A percentile compares a stretch with the other conserved stretches of the same genome.
Conservation (phyloP, 2,797 vertebrate species). For the Clarias fuscus region DNA sequence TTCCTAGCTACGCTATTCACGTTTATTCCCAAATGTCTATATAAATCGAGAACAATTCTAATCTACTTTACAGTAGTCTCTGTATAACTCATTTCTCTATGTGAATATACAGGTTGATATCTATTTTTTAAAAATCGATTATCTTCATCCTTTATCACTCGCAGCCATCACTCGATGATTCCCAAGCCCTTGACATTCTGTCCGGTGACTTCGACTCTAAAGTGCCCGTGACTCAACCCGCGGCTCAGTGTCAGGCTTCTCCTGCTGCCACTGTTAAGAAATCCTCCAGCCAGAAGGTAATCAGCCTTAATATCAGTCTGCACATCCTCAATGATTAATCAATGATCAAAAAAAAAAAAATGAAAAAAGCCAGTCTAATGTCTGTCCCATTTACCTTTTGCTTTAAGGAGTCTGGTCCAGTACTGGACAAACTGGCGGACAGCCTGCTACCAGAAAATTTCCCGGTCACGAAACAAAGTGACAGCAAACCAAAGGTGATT, state of each 20-base stretch:
- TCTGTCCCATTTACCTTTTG: constrained; percentile 23
- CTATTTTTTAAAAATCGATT: background rate
- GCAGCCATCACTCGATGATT: constrained; percentile 67
- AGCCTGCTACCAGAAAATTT: constrained; percentile 63
- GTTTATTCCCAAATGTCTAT: too few species aligned
- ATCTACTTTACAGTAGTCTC: too few species aligned
- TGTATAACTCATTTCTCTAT: background rate
- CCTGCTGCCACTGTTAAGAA: constrained; percentile 10
- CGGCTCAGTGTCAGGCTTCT: background rate
- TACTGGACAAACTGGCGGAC: constrained; percentile 62
- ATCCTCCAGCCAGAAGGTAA: constrained; percentile 29
- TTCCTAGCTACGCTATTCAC: too few species aligned
- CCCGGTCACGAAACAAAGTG: constrained; percentile 61
- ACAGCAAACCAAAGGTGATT: constrained; percentile 73
- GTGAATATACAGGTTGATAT: too few species aligned
- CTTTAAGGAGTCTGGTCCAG: constrained; percentile 51
- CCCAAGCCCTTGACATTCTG: constrained; percentile 69
- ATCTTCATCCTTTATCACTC: constrained; percentile 20
- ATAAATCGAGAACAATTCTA: too few species aligned
- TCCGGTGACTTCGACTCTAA: constrained; percentile 66
- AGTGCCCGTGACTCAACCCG: constrained; percentile 29
- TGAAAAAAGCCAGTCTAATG: background rate
- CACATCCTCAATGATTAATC: background rate
- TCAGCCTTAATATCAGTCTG: background rate
- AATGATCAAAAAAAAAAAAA: background rate